Conservation (phyloP, 2,888 invertebrate species). For the Drosophila prolongata region DNA sequence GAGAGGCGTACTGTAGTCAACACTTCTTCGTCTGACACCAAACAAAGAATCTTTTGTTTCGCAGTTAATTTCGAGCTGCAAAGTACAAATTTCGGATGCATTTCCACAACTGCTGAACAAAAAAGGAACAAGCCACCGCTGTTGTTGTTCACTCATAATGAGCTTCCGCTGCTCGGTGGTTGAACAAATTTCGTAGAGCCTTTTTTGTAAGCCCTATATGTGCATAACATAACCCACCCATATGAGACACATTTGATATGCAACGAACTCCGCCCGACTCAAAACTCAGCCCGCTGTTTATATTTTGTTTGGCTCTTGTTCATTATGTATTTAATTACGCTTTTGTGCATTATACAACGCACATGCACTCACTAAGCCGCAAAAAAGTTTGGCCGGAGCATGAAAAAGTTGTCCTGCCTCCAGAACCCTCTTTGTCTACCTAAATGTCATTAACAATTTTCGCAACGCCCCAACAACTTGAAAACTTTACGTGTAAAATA, state of each 20-base stretch:
- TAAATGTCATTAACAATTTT: conserved; percentile 74
- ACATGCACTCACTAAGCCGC: conserved; percentile 51
- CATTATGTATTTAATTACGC: conserved; percentile 80
- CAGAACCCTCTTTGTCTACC: conserved; percentile 31
- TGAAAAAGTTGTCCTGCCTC: conserved; percentile 36
- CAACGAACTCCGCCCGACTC: conserved; percentile 19
- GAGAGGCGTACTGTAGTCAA: conserved; percentile 1
- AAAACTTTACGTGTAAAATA: conserved; percentile 67
- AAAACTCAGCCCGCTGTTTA: conserved; percentile 30
- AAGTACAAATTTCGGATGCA: conserved; percentile 34
- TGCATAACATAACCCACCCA: conserved; percentile 5
- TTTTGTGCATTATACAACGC: conserved; percentile 69
- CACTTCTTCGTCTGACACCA: conserved; percentile 21
- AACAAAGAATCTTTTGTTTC: conserved; percentile 34
- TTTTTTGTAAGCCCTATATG: conserved; percentile 37
- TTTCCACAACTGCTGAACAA: conserved; percentile 16
- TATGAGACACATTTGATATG: conserved; percentile 55
- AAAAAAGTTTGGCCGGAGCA: conserved; percentile 38
- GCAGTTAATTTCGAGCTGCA: conserved; percentile 30
- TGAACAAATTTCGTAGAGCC: conserved; percentile 65
- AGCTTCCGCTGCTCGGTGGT: conserved; percentile 46
- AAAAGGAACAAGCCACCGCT: conserved; percentile 21
- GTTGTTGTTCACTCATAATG: conserved; percentile 39
- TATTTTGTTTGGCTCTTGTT: conserved; percentile 70
- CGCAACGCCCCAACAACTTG: conserved; percentile 61